Evolutionary conservation across 1,140 invertebrate species (phyloP), one percentile per base, ranked within the genome.

Genomic region (Aphelenchoides avenae): DNA sequence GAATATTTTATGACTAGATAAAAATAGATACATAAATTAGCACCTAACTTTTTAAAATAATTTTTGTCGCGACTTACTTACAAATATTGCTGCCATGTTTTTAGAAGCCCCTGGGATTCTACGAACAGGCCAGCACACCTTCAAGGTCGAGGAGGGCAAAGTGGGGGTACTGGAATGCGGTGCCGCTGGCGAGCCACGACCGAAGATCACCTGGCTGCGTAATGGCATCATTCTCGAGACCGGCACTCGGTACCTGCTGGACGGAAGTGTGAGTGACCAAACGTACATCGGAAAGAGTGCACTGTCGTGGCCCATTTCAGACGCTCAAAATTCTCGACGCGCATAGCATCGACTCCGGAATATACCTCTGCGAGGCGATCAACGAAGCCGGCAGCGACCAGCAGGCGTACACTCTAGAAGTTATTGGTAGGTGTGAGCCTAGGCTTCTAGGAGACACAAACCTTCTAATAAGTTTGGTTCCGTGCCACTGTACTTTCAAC

Each of bases 391-490:
- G 76, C 22, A 73, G 60, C 24, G 63, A 67, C 26, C 68, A 75
- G 29, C 73, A 78, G 50, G 73, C 71, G 5, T 78, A 70, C 41
- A 73, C 71, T 0, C 55, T 77, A 5, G 68, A 75, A 52, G 63
- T 76, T 40, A 43, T 69, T 2, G 62, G 61, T 73, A 40, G 52
- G 44, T n/a, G n/a, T n/a, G 24, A 9, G n/a, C 3, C n/a, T n/a
- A 13, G 15, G n/a, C 11, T 13, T 11, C 20, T 15, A 27, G 42
- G n/a, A 44, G 9, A 13, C 15, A 13, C 11, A 13, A n/a, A 44
- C 42, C 11, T 44, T 11, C 36, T 18, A 18, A 13, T 44, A 11
- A 44, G 11, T 36, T 36, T 13, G 11, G n/a, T 13, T 36, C n/a
- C n/a, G n/a, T 36, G 34, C 34, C 11, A 36, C 11, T 36, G 11